Percentiles rank a stretch among this genome's conserved stretches.
These are phyloP conservation scores for Teinopalpus imperialis DNA, from an alignment of 2,888 invertebrate genomes.

Conservation along the genomic window DNA sequence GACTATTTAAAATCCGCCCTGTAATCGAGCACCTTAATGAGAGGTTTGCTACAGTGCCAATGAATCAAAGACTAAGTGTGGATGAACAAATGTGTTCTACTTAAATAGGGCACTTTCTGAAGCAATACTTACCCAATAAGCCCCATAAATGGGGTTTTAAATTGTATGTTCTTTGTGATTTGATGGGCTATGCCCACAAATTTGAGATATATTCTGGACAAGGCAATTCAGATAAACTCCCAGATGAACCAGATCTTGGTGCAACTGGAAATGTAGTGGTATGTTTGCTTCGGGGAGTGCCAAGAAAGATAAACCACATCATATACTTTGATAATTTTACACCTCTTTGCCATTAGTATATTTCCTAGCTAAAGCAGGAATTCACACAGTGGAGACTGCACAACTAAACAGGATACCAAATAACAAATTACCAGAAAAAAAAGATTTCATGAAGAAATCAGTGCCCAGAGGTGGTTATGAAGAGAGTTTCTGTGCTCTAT, in stretches of 20 bases:
- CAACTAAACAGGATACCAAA: conserved; percentile 29
- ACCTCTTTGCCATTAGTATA: conserved; percentile 2
- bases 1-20: too few species aligned
- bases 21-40: too few species aligned
- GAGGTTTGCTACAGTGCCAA: too few species aligned
- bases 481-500: conserved; percentile 42
- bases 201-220: conserved; percentile 13
- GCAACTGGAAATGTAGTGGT: neutral
- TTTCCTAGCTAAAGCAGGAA: conserved; percentile 1
- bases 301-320: neutral
- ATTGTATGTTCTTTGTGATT: too few species aligned
- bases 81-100: too few species aligned
- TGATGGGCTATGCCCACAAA: too few species aligned
- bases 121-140: too few species aligned
- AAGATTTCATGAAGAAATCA: conserved; percentile 44
- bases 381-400: conserved; percentile 2
- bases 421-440: conserved; percentile 41
- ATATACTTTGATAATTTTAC: neutral
- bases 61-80: too few species aligned
- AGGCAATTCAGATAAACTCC: neutral
- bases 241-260: neutral
- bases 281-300: neutral
- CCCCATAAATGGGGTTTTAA: too few species aligned
- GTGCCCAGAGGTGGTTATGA: conserved; percentile 46
- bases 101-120: too few species aligned